These are phyloP conservation scores for Scaptomyza hsui DNA, from an alignment of 1,140 invertebrate genomes.

Conservation along the genomic window DNA sequence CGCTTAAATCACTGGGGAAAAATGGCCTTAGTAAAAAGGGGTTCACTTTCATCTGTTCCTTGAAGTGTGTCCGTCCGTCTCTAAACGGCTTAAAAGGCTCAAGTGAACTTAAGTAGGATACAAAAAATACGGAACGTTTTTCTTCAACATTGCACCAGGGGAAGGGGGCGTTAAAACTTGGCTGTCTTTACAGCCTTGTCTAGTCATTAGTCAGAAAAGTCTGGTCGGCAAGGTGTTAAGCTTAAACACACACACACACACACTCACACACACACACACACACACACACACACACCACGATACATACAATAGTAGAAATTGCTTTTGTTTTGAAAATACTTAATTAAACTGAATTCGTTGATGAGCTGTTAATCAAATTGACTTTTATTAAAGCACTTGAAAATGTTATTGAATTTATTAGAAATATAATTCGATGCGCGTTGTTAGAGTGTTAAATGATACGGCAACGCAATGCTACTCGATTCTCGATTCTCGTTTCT, in stretches of 20 bases:
- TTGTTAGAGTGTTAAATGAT: conserved; percentile 14
- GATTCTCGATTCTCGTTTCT: conserved; percentile 35
- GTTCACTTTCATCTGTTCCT: conserved; percentile 51
- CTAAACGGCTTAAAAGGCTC: conserved; percentile 70
- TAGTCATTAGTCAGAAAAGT: conserved; percentile 24
- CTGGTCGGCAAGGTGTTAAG: conserved; percentile 56
- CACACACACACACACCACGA: conserved; percentile 15
- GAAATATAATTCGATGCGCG: conserved; percentile 28
- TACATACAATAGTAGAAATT: conserved; percentile 9
- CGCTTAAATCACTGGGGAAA: conserved; percentile 15
- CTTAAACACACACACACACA: background rate
- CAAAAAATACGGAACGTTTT: conserved; percentile 43
- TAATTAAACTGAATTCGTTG: conserved; percentile 28
- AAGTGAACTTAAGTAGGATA: conserved; percentile 40
- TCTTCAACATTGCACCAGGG: conserved; percentile 38
- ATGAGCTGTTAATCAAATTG: conserved; percentile 16
- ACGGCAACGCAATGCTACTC: conserved; percentile 30
- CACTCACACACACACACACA: conserved; percentile 4
- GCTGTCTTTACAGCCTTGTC: conserved; percentile 21
- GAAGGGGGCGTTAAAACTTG: conserved; percentile 16
- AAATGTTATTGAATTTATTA: conserved; percentile 49
- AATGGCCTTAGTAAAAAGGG: conserved; percentile 43
- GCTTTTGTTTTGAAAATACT: conserved; percentile 12
- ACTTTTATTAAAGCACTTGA: conserved; percentile 22
- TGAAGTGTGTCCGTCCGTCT: conserved; percentile 6